Evolutionary conservation across 2,888 invertebrate genomes (phyloP), one percentile per base, ranked within the genome.

Genomic region (Oligia fasciuncula): DNA sequence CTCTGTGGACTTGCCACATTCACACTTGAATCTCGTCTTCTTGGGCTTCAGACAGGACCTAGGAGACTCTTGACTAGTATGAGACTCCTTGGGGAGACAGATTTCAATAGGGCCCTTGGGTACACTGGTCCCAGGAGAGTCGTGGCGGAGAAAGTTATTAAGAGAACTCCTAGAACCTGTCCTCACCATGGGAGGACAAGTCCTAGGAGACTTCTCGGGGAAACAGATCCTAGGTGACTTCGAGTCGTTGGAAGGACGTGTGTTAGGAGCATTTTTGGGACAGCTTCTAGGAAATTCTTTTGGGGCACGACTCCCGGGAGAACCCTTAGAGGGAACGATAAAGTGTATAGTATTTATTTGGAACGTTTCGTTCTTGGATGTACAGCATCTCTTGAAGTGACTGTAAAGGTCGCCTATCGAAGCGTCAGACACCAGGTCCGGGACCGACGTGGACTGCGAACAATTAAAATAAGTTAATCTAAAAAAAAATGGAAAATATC

Each of bases 371-470:
- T 85, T 66, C 40, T 77, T 79, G 9, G 51, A 62, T n/a, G 72
- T 46, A 62, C 68, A 40, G 76, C 77, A 77, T 73, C n/a, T 73
- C 19, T 71, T 81, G 43, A 78, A 71, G 5, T 76, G 63, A 14
- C 43, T 63, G 62, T 81, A 62, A 9, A 79, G 76, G 54, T 84
- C 81, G 13, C 67, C 74, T 65, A 83, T 54, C 19, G 89, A 89
- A 14, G 63, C 77, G 9, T 89, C 89, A 43, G 90, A 89, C 40
- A 87, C 76, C 71, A 85, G 62, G 17, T 69, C 77, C 11, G 90
- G 85, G 6, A 82, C 71, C 46, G 89, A 87, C 51, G 79, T 80
- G 19, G 85, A 77, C 89, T 89, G 80, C 69, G 23, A 73, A 73
- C 11, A 77, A 54, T 75, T 63, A 0, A 67, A 4, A 17, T 11